A percentile compares a stretch with the other conserved stretches of the same genome.
phyloP scores from a whole-genome alignment of 2,113 vertebrate genomes.

The Chlamydotis undulata region DNA sequence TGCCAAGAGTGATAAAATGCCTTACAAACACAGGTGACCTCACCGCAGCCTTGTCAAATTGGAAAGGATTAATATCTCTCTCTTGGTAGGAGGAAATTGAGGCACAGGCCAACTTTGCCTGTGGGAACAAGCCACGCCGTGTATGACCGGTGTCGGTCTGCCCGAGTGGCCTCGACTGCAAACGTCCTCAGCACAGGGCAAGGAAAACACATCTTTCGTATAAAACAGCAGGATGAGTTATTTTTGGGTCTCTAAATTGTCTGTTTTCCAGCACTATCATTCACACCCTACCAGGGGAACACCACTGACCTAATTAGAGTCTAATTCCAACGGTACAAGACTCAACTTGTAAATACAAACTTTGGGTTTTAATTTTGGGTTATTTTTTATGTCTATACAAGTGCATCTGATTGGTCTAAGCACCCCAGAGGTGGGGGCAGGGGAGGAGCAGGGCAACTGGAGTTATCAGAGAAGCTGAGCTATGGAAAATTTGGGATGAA shows the following conservation, averaged over 20 bases:
- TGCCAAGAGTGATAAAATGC: not conserved
- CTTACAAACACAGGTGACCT: not conserved
- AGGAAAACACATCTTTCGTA: not conserved
- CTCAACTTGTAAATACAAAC: slow-evolving; percentile 12
- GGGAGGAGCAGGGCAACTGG: not conserved
- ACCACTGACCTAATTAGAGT: slow-evolving; percentile 56
- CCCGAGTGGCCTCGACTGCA: not conserved
- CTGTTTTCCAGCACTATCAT: slow-evolving; percentile 42
- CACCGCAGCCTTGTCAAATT: not conserved
- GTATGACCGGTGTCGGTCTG: not conserved
- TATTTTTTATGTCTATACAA: not conserved
- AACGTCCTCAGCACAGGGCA: not conserved
- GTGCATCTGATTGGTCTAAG: not conserved
- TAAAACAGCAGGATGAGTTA: slow-evolving; percentile 26
- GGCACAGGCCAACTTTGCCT: not conserved
- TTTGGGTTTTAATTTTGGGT: not conserved
- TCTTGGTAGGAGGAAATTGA: not conserved
- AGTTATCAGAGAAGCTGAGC: not conserved
- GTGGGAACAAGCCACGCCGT: not conserved
- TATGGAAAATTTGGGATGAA: not conserved
- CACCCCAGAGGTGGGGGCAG: too few species aligned
- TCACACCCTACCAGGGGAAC: slow-evolving; percentile 49
- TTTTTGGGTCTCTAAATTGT: slow-evolving; percentile 40
- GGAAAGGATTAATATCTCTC: not conserved
- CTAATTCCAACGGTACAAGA: not conserved